Conservation (phyloP, 2,113 vertebrate genomes). For the Pogonocichla stellata region DNA sequence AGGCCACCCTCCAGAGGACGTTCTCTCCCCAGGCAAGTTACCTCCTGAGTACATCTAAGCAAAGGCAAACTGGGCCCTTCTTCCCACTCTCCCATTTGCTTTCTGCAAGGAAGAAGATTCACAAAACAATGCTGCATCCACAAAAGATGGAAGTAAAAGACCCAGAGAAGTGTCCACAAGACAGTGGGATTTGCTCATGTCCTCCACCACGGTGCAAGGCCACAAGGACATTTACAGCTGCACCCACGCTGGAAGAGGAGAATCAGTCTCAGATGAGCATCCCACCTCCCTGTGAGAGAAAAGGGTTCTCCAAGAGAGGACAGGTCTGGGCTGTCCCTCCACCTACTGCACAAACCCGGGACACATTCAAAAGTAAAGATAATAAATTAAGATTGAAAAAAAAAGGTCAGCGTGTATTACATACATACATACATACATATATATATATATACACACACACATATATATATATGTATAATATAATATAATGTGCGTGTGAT, state of each 20-base stretch:
- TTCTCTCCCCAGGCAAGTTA: not conserved
- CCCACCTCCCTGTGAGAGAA: not conserved
- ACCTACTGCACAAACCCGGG: constrained; percentile 50
- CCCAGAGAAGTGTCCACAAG: not conserved
- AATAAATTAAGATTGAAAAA: constrained; percentile 61
- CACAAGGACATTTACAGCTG: not conserved
- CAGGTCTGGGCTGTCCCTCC: constrained; percentile 19
- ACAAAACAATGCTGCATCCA: constrained; percentile 20
- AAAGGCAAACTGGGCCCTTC: not conserved
- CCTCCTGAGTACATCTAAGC: not conserved
- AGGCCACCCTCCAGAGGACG: not conserved
- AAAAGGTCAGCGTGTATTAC: not conserved
- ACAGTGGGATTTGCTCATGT: not conserved
- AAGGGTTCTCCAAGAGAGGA: constrained; percentile 1
- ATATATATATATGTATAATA: not conserved
- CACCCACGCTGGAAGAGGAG: not conserved
- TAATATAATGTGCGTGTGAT: constrained; percentile 41
- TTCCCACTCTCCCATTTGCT: not conserved
- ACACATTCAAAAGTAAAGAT: constrained; percentile 54
- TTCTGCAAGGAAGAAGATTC: constrained; percentile 1
- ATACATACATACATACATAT: not conserved
- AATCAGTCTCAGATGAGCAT: not conserved
- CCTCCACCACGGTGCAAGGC: constrained; percentile 14
- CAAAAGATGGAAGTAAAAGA: not conserved
- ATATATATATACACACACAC: not conserved